Evolutionary conservation across 2,888 invertebrate genomes (phyloP).

Genomic region (Amblyjoppa proteus): DNA sequence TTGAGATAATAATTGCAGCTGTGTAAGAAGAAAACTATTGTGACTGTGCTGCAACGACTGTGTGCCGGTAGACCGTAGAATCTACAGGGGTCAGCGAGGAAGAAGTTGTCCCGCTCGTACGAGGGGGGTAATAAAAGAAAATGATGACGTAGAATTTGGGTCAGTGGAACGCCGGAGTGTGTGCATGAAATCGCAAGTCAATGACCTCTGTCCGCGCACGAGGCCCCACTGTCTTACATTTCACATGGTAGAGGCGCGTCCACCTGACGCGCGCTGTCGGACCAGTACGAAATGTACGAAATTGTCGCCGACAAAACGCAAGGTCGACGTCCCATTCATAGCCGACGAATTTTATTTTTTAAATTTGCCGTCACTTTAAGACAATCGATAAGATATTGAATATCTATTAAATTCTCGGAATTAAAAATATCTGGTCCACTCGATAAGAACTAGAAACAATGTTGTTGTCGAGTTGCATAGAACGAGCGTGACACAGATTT

Average conservation of each 20-base stretch:
- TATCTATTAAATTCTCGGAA: no score
- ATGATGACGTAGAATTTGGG: constrained; percentile 76
- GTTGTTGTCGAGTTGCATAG: not conserved
- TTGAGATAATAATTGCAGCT: not conserved
- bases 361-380: no score
- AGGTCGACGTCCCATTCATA: not conserved
- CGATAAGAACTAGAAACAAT: not conserved
- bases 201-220: constrained; percentile 75
- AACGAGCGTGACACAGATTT: not conserved
- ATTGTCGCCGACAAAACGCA: constrained; percentile 7
- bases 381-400: no score
- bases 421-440: not conserved
- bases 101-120: constrained; percentile 30
- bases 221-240: constrained; percentile 61
- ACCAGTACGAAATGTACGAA: constrained; percentile 15
- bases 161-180: constrained; percentile 81
- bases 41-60: constrained; percentile 19
- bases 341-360: not conserved
- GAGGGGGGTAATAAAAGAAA: constrained; percentile 64
- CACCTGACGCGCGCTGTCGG: constrained; percentile 46
- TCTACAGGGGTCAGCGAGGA: constrained; percentile 53
- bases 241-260: constrained; percentile 6
- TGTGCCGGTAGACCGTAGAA: constrained; percentile 41
- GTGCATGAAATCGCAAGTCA: constrained; percentile 83
- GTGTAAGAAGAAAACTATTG: constrained; percentile 28